Base-by-base conservation (phyloP, 2,113 vertebrate species). In the Amphilophus citrinellus region DNA sequence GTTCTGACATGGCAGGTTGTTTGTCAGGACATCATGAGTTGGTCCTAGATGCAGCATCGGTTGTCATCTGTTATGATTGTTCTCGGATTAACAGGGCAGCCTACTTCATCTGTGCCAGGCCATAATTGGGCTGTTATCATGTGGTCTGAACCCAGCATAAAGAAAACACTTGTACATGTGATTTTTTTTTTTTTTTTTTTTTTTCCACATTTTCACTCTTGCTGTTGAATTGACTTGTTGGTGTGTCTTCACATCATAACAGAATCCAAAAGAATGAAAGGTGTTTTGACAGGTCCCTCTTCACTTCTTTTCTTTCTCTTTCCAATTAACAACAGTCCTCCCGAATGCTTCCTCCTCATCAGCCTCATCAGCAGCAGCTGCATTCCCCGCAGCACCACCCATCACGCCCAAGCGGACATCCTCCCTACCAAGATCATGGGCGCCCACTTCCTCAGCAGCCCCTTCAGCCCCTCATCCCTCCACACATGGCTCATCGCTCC, bases 401-500 rank as follows among this genome's bases (percentile, higher is more conserved):
- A 58, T 91, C 85, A 0, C 92, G 87, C 65, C 88, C 91, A 87
- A 97, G 84, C 95, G 98, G 95, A 95, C 94, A 92, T 15, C 87
- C 96, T 85, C 95, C 97, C 77, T 99, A 98, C 92, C 96, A 97
- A 84, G 97, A 97, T 61, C 96, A 96, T 53, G 91, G 95, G 6
- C 89, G 93, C 18, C 90, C 94, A 2, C 91, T 94, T 37, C 93
- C 94, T 84, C 97, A 97, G 83, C 97, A 97, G 82, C 92, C 95
- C 32, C 93, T 94, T 24, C 98, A 98, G 94, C 97, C 97, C 32
- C 96, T 99, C 93, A 96, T 98, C 73, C 96, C 97, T 80, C 94
- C 97, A n/a, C 98, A 97, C 91, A 96, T 97, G 91, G 87, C 96
- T 3, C 97, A 98, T 90, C 97, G 97, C 84, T 97, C 97, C 20